phyloP scores from a whole-genome alignment of 2,888 invertebrate genomes.

The Sphecodes monilicornis region DNA sequence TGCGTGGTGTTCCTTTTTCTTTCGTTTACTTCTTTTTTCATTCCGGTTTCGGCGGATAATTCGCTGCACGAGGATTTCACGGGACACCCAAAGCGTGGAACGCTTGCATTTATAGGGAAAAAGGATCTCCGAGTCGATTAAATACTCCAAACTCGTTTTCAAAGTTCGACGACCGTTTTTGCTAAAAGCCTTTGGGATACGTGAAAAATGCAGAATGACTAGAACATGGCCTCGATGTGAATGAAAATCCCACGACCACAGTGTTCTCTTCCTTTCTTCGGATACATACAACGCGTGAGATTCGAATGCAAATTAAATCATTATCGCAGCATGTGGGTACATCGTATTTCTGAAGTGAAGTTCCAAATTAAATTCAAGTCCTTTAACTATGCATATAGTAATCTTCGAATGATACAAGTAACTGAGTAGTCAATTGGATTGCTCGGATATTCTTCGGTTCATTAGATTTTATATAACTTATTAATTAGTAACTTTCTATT shows the following conservation, averaged over 20 bases:
- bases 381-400: neutral
- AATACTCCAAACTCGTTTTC: neutral
- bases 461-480: neutral
- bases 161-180: slow-evolving; percentile 10
- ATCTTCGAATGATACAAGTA: neutral
- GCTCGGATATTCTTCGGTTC: neutral
- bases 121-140: neutral
- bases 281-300: neutral
- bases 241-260: neutral
- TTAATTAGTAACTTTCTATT: neutral
- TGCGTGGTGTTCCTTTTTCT: neutral
- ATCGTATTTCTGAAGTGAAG: neutral
- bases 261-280: neutral
- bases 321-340: neutral
- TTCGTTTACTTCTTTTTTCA: neutral
- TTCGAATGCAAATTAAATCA: slow-evolving; percentile 4
- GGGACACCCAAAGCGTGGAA: slow-evolving; percentile 35
- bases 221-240: neutral
- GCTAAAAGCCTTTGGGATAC: too few species aligned
- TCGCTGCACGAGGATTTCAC: slow-evolving; percentile 39
- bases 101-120: neutral
- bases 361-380: neutral
- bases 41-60: slow-evolving; percentile 39
- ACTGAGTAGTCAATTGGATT: neutral
- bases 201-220: neutral